These are phyloP conservation scores for Salarias fasciatus DNA, from an alignment of 2,797 vertebrate genomes.

Conservation along the genomic window DNA sequence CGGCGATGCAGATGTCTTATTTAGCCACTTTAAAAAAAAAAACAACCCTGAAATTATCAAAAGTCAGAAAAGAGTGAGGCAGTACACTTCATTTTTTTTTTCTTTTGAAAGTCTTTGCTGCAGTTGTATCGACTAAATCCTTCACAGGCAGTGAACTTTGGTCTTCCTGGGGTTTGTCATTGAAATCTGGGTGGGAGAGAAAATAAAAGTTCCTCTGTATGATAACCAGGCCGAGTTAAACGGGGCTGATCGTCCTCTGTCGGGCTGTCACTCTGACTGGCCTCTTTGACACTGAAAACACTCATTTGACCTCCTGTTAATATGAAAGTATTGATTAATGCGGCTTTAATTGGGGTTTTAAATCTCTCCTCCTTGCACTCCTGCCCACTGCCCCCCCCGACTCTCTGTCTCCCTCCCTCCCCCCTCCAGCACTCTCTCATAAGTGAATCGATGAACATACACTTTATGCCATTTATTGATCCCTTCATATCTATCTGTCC, in stretches of 20 bases:
- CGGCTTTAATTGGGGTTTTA: constrained; percentile 14
- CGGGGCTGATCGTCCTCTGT: neutral
- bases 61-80: too few species aligned
- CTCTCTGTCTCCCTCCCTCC: constrained; percentile 23
- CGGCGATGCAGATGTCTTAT: too few species aligned
- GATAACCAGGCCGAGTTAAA: neutral
- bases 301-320: constrained; percentile 16
- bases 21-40: too few species aligned
- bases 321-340: constrained; percentile 20
- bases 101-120: neutral
- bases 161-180: neutral
- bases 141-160: neutral
- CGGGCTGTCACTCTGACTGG: neutral
- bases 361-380: neutral
- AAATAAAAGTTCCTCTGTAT: neutral
- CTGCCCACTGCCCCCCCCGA: neutral
- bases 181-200: neutral
- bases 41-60: too few species aligned
- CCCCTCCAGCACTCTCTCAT: constrained; percentile 4
- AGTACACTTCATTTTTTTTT: too few species aligned
- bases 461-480: constrained; percentile 79
- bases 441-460: constrained; percentile 75
- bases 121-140: neutral
- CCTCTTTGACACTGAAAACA: neutral
- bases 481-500: constrained; percentile 61